phyloP scores from a whole-genome alignment of 2,888 invertebrate genomes.

The Sarcophaga variegata region DNA sequence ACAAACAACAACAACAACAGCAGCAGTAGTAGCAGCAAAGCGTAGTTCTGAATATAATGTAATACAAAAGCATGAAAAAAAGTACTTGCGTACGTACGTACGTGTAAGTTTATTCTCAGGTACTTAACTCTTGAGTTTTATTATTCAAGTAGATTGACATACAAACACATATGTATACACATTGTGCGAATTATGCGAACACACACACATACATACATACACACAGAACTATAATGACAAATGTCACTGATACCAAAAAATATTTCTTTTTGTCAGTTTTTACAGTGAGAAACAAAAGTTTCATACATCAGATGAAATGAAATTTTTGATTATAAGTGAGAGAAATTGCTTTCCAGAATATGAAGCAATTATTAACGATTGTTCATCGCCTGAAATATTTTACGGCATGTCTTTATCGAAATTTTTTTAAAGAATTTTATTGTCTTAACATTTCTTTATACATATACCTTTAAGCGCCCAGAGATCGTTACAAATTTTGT shows the following conservation, averaged over 20 bases:
- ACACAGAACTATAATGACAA: conserved; percentile 20
- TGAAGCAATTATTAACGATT: no score
- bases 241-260: conserved; percentile 42
- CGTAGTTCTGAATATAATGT: conserved; percentile 20
- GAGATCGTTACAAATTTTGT: no score
- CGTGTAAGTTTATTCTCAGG: conserved; percentile 25
- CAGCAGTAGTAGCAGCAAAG: no score
- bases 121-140: conserved; percentile 53
- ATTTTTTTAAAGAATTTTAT: no score
- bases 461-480: no score
- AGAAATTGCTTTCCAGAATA: no score
- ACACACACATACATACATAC: not conserved
- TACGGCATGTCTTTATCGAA: no score
- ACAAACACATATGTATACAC: conserved; percentile 57
- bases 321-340: no score
- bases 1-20: not conserved
- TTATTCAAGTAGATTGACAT: conserved; percentile 54
- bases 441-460: no score
- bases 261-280: not conserved
- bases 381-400: no score
- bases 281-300: not conserved
- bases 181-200: conserved; percentile 1
- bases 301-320: not conserved
- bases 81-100: not conserved
- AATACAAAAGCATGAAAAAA: not conserved